Base-by-base conservation (phyloP, 2,113 vertebrate species). In the Pogona vitticeps region DNA sequence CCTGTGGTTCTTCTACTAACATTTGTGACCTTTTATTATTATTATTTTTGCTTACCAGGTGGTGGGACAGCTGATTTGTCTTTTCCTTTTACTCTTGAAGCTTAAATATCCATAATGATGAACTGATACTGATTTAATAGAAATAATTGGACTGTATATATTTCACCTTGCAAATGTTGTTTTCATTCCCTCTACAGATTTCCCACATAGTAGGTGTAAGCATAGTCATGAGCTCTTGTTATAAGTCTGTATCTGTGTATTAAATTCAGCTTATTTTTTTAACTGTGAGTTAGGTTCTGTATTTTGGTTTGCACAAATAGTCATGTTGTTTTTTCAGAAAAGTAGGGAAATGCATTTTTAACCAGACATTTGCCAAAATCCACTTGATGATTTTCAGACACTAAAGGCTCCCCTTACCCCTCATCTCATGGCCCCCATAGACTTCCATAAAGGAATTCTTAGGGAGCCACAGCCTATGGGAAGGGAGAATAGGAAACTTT, bases 81-180 rank as follows among this genome's bases (percentile, higher is more conserved):
- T 79, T 21, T 72, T 75, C 17, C 71, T 40, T 0, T 33, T 93
- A 93, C 91, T 93, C 86, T 72, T 0, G 23, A 88, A 73, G 86
- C 84, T 82, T 76, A 76, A 52, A 21, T 52, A 72, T 84, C 76
- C 85, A 52, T 79, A 89, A 87, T 90, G 89, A 85, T 92, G 79
- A 82, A 96, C 95, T 96, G 96, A 96, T 95, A 96, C 96, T 96
- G 96, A 96, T 96, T 95, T 97, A 94, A 96, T 96, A 96, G 93
- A 96, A 97, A 95, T 91, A 90, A 80, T 85, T 94, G 91, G 80
- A 89, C 42, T 83, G 75, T 82, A 88, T 71, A 76, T 2, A 84
- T 92, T 84, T n/a, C 76, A 63, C 63, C n/a, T 1, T 52, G 38
- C 17, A 52, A 1, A 1, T 21, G 46, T 86, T 88, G 82, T 79